phyloP scores from a whole-genome alignment of 2,888 invertebrate genomes.

The Pachliopta kotzebuea region DNA sequence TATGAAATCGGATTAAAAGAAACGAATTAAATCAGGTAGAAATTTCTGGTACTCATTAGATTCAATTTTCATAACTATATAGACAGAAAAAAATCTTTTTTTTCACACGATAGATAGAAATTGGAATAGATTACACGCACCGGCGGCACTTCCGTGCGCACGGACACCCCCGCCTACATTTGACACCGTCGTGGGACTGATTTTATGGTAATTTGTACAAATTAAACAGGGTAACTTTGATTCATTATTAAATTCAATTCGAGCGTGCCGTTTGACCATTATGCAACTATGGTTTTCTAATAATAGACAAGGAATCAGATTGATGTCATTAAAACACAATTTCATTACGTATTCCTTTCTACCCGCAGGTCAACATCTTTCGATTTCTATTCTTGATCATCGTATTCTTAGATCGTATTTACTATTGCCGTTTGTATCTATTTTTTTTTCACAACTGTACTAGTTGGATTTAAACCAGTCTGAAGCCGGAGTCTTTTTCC shows the following conservation, averaged over 20 bases:
- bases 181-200: constrained; percentile 65
- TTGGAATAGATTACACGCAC: constrained; percentile 70
- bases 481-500: constrained; percentile 32
- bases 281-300: constrained; percentile 14
- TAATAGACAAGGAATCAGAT: constrained; percentile 12
- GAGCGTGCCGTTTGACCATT: constrained; percentile 27
- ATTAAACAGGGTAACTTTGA: constrained; percentile 50
- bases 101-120: constrained; percentile 43
- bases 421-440: constrained; percentile 36
- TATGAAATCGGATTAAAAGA: no score
- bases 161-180: constrained; percentile 52
- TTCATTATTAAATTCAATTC: constrained; percentile 58
- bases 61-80: neutral
- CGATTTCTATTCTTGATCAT: neutral
- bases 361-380: neutral
- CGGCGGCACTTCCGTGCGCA: constrained; percentile 56
- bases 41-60: no score
- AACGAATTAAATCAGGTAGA: no score
- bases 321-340: neutral
- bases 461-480: constrained; percentile 27
- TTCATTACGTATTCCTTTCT: neutral
- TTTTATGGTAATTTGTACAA: constrained; percentile 68
- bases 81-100: constrained; percentile 19
- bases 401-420: constrained; percentile 30
- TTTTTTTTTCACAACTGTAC: constrained; percentile 2